Evolutionary conservation across 1,140 invertebrate genomes (phyloP), one percentile per base, ranked within the genome.

Genomic region (Thaumatotibia leucotreta): DNA sequence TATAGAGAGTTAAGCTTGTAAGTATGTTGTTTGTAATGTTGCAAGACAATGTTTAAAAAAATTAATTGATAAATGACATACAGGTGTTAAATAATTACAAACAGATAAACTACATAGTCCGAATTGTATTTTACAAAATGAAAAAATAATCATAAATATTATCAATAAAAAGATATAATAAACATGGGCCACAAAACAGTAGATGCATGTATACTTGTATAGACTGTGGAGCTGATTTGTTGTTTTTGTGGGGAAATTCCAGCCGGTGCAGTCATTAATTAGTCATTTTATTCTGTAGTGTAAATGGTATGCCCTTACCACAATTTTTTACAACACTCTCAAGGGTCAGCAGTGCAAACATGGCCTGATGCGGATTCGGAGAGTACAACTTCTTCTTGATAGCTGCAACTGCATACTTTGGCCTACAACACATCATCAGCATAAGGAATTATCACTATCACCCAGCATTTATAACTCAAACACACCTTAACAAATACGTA

Each of bases 281-380:
- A 45, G 39, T 45, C 39, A 45, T 45, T 20, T 20, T 6, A 20
- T 45, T 45, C 17, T 45, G 17, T 20, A 20, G 14, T n/a, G n/a
- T 45, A 24, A 65, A 35, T 35, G 61, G 68, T 9, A 72, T 64
- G 50, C 23, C 76, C 85, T 82, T 81, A 80, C 98, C 98, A 93
- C 98, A 99, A 92, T 99, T 99, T 94, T 99, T 99, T 0, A 99
- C 97, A 82, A 97, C 96, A 77, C 98, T 98, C 90, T 99, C 98
- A 31, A 99, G 88, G 33, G 98, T 96, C 87, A 97, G 92, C 35
- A 99, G 91, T 24, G 96, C 95, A 92, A 95, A 98, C 82, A 96
- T 93, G 62, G 95, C 94, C 23, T 97, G 96, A 91, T 99, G 97
- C 23, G 97, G 97, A 94, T 99, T 99, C 62, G 93, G 91, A 67